Conservation (phyloP, 2,797 vertebrate genomes). For the Argya squamiceps region DNA sequence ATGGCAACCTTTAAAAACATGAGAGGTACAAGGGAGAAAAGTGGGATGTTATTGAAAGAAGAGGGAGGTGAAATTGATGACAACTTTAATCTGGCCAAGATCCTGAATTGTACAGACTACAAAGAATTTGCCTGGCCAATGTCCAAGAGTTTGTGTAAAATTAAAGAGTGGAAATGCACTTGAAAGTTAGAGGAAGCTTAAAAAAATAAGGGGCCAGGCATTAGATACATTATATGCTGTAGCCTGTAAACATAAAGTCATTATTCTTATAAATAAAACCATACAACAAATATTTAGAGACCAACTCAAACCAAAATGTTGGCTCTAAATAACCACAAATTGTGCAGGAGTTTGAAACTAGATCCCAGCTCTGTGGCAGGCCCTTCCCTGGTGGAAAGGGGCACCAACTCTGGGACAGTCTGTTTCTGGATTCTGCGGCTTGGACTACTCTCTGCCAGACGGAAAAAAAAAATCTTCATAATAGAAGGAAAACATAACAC, state of each 20-base stretch:
- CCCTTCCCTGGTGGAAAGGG: neutral
- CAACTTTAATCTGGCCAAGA: slow-evolving; percentile 37
- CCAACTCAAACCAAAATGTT: neutral
- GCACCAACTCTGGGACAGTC: neutral
- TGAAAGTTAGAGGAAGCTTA: slow-evolving; percentile 6
- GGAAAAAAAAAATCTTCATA: neutral
- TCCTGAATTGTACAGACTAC: slow-evolving; percentile 3
- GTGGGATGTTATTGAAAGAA: slow-evolving; percentile 5
- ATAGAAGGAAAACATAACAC: neutral
- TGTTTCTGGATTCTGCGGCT: slow-evolving; percentile 1
- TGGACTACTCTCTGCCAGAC: neutral
- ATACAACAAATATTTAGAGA: slow-evolving; percentile 45
- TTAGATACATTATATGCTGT: neutral
- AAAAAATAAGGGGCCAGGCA: neutral
- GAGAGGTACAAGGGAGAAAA: neutral
- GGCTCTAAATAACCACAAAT: slow-evolving; percentile 18
- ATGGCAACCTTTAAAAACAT: neutral
- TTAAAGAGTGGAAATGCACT: slow-evolving; percentile 30
- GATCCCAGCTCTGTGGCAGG: neutral
- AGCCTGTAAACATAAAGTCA: neutral
- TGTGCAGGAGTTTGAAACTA: slow-evolving; percentile 35
- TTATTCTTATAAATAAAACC: slow-evolving; percentile 55
- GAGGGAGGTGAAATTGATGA: slow-evolving; percentile 20
- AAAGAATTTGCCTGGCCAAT: slow-evolving; percentile 24
- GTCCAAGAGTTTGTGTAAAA: slow-evolving; percentile 36